Evolutionary conservation across 2,888 invertebrate genomes (phyloP).

Genomic region (Dicycla oo): DNA sequence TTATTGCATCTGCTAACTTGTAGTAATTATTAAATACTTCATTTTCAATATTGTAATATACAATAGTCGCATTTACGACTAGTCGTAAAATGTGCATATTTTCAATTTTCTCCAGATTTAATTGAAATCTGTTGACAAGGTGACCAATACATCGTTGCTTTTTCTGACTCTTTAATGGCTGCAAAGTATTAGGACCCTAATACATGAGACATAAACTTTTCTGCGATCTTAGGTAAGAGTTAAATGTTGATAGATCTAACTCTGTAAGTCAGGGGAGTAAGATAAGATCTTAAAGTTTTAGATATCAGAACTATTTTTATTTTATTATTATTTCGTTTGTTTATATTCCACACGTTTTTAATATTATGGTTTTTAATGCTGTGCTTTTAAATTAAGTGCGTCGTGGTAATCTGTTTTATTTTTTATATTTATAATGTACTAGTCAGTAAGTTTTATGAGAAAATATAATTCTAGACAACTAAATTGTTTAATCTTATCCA

Average conservation of each 20-base stretch:
- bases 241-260: slow-evolving; percentile 61
- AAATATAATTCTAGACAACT: slow-evolving; percentile 59
- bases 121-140: slow-evolving; percentile 1
- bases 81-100: slow-evolving; percentile 24
- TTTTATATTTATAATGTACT: slow-evolving; percentile 81
- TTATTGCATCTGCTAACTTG: slow-evolving; percentile 44
- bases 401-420: slow-evolving; percentile 65
- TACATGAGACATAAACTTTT: slow-evolving; percentile 38
- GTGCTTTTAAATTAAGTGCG: slow-evolving; percentile 65
- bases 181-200: slow-evolving; percentile 31
- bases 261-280: slow-evolving; percentile 52
- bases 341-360: slow-evolving; percentile 60
- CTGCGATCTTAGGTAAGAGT: slow-evolving; percentile 32
- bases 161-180: slow-evolving; percentile 10
- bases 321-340: slow-evolving; percentile 49
- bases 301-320: slow-evolving; percentile 37
- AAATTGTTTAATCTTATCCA: slow-evolving; percentile 62
- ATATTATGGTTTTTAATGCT: slow-evolving; percentile 65
- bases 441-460: slow-evolving; percentile 84
- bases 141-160: slow-evolving; percentile 11
- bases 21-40: slow-evolving; percentile 44
- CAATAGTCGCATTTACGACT: slow-evolving; percentile 36
- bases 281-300: slow-evolving; percentile 25
- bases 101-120: slow-evolving; percentile 7
- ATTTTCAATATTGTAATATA: slow-evolving; percentile 29